Conservation (phyloP, 2,113 vertebrate genomes). For the Callithrix jacchus region DNA sequence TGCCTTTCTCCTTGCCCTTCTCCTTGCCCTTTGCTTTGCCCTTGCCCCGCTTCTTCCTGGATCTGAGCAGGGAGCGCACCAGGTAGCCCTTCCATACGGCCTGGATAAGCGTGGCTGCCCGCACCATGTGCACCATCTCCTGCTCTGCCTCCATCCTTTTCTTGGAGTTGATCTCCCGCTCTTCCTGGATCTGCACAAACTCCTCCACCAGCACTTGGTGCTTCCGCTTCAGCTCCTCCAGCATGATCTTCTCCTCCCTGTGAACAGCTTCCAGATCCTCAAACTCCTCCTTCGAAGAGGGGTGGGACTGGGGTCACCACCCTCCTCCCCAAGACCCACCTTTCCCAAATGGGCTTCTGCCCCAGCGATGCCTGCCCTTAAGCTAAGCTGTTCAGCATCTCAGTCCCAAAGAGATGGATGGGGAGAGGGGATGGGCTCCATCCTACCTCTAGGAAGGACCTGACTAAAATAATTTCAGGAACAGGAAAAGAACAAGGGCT, state of each 20-base stretch:
- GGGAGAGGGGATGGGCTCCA: not conserved
- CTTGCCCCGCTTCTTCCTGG: slow-evolving; percentile 80
- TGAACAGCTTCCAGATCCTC: slow-evolving; percentile 80
- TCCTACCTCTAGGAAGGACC: not conserved
- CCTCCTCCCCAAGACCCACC: too few relatives aligned
- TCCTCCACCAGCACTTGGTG: slow-evolving; percentile 82
- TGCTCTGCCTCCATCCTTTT: slow-evolving; percentile 79
- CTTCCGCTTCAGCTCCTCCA: slow-evolving; percentile 81
- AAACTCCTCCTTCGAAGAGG: slow-evolving; percentile 81
- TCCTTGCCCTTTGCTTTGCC: slow-evolving; percentile 56
- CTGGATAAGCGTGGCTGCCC: slow-evolving; percentile 87
- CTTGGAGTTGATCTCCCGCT: slow-evolving; percentile 76
- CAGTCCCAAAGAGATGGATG: not conserved
- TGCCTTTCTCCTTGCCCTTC: slow-evolving; percentile 21
- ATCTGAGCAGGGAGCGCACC: slow-evolving; percentile 85
- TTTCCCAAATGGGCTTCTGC: rapidly evolving
- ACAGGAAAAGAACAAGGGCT: not conserved
- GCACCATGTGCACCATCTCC: slow-evolving; percentile 81
- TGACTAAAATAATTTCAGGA: not conserved
- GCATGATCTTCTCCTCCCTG: slow-evolving; percentile 82
- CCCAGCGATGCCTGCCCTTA: rapidly evolving
- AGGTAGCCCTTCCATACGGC: slow-evolving; percentile 91
- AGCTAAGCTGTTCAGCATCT: too few relatives aligned
- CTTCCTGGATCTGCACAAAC: slow-evolving; percentile 86
- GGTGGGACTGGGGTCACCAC: not conserved